Evolutionary conservation across 1,140 invertebrate genomes (phyloP), one percentile per base, ranked within the genome.

Genomic region (Diorhabda sublineata): DNA sequence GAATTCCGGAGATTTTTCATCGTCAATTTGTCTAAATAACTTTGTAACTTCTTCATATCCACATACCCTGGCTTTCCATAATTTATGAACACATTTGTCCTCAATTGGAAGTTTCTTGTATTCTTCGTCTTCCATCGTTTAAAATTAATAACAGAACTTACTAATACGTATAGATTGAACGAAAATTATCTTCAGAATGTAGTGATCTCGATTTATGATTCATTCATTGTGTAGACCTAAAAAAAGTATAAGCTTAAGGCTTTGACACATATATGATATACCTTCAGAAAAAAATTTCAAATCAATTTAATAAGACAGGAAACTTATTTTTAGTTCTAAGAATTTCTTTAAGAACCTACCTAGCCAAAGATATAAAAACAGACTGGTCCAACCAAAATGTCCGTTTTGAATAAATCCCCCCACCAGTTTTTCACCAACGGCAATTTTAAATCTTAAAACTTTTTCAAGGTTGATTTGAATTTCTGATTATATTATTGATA

Each of bases 11-110:
- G 92, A 92, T 79, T 98, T 98, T 78, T 97, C 95, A 84, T 98
- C 94, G 70, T 91, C 90, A 69, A 93, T 89, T 73, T 89, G 87
- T 60, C 89, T 85, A 83, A 98, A 97, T 5, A 93, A 83, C 80
- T 97, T 97, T 3, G 90, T 87, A 0, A 94, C 91, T 81, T 97
- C 95, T 84, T 98, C 95, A 77, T 98, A 99, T 1, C 95, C 97
- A 77, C 90, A 89, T 0, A 98, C 85, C 76, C 97, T 86, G 3
- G 96, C 96, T 82, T 98, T 98, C 96, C 96, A 98, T 68, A 92
- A 87, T 84, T 98, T 98, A 80, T 98, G 95, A 11, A 92, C 87
- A 83, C 92, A 93, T 82, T 92, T 88, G 71, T 98, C 96, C 73
- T 98, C 95, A 58, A 95, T 85, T 3, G 96, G 90, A 68, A 98